Percentiles rank a stretch among this genome's conserved stretches.
phyloP scores from a whole-genome alignment of 2,888 invertebrate species.

The Artemia sinica region DNA sequence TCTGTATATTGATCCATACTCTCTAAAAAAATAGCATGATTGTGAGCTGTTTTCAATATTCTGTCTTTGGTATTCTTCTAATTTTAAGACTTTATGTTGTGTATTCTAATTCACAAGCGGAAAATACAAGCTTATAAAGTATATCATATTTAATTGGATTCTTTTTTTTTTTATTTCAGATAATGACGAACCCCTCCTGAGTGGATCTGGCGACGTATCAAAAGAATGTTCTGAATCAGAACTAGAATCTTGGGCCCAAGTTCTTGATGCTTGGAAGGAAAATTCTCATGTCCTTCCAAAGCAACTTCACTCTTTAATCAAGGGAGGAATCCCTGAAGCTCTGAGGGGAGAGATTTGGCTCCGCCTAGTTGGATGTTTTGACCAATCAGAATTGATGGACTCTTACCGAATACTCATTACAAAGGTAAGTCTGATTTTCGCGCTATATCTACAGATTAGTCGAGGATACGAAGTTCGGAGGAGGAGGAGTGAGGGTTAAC shows the following conservation, averaged over 20 bases:
- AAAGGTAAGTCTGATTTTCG: conserved; percentile 42
- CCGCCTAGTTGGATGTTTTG: conserved; percentile 69
- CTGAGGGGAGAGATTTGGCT: conserved; percentile 96
- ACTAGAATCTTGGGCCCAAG: conserved; percentile 79
- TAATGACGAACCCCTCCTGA: conserved; percentile 85
- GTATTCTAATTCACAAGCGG: conserved; percentile 33
- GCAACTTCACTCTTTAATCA: conserved; percentile 57
- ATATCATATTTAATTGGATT: conserved; percentile 12
- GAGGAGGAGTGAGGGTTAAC: too few relatives aligned
- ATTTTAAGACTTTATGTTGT: conserved; percentile 24
- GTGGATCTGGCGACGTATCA: conserved; percentile 90
- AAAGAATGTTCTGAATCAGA: conserved; percentile 89
- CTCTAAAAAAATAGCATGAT: too few relatives aligned
- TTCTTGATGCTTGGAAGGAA: conserved; percentile 47
- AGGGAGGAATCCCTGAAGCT: conserved; percentile 79
- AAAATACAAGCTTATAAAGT: conserved; percentile 19
- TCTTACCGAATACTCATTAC: conserved; percentile 78
- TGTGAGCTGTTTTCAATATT: too few relatives aligned
- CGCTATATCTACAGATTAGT: too few relatives aligned
- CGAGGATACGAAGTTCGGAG: too few relatives aligned
- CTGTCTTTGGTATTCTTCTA: conserved; percentile 17
- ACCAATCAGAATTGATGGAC: conserved; percentile 64
- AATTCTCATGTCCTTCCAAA: conserved; percentile 50
- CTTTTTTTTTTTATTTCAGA: conserved; percentile 36
- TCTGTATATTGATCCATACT: too few relatives aligned